Evolutionary conservation across 2,888 invertebrate genomes (phyloP), one percentile per base, ranked within the genome.

Genomic region (Campoletis raptor): DNA sequence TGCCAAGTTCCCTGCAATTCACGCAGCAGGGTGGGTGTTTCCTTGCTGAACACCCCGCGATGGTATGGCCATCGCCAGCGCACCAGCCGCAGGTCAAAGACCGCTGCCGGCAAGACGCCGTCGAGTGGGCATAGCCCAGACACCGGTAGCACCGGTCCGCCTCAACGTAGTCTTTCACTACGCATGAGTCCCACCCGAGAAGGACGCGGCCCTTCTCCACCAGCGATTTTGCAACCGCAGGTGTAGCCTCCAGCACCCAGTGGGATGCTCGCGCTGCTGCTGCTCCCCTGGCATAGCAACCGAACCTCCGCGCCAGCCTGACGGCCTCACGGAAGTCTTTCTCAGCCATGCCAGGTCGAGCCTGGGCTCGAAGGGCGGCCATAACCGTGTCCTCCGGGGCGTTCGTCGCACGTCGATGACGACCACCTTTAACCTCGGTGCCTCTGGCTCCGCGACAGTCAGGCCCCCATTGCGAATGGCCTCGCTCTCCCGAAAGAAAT

Each of bases 131-230:
- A 30, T 42, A 76, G 24, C 42, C 61, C 30, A 76, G 61, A 3
- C 76, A 76, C 15, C 76, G 40, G 45, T 15, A 76, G 24, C 81
- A 73, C 15, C 81, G 48, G 15, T 9, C 73, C 8, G 52, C 81
- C 10, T 81, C 73, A 2, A 73, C 73, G 30, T 73, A 81, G 12
- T 81, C 81, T 54, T 54, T 6, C 36, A 73, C 48, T 15, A 24
- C 18, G 54, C 73, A 81, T 18, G 66, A n/a, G n/a, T n/a, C n/a
- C n/a, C n/a, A n/a, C n/a, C n/a, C n/a, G n/a, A n/a, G n/a, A n/a
- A n/a, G n/a, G n/a, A n/a, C n/a, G n/a, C n/a, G n/a, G n/a, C n/a
- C n/a, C n/a, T n/a, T n/a, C n/a, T n/a, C n/a, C n/a, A n/a, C n/a
- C n/a, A n/a, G n/a, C n/a, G n/a, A n/a, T n/a, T n/a, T n/a, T n/a